These are phyloP conservation scores for Temnothorax longispinosus DNA, from an alignment of 1,140 invertebrate genomes.

Conservation along the genomic window DNA sequence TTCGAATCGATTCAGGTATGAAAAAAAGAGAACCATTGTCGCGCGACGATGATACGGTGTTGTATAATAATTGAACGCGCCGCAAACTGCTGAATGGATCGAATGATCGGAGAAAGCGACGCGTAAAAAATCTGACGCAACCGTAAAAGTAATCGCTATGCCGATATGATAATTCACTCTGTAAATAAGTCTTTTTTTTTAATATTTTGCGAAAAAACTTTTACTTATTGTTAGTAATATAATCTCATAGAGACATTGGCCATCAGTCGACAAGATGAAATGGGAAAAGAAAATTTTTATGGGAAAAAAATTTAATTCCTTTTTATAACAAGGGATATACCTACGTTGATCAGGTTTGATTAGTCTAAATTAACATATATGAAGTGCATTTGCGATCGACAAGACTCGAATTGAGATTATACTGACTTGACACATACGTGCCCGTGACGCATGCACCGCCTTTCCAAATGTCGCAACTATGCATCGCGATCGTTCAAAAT, in stretches of 20 bases:
- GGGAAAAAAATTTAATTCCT: background rate
- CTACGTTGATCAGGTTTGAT: background rate
- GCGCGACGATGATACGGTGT: conserved; percentile 23
- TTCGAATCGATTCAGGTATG: conserved; percentile 17
- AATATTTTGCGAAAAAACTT: background rate
- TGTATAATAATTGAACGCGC: conserved; percentile 22
- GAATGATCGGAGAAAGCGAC: conserved; percentile 27
- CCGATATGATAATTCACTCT: background rate
- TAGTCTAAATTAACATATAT: background rate
- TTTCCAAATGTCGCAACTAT: conserved; percentile 58
- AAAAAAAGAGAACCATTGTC: conserved; percentile 15
- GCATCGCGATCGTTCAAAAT: conserved; percentile 50
- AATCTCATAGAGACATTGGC: background rate
- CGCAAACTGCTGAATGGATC: conserved; percentile 6
- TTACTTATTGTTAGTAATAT: background rate
- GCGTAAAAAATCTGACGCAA: conserved; percentile 22
- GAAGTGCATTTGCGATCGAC: background rate
- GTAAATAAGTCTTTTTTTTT: background rate
- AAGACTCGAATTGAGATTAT: background rate
- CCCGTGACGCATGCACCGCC: conserved; percentile 44
- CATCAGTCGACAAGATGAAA: background rate
- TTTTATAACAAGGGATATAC: background rate
- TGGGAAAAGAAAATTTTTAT: too few relatives aligned
- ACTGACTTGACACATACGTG: background rate
- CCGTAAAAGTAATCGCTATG: conserved; percentile 11